phyloP scores from a whole-genome alignment of 2,113 vertebrate species.

The Cryptomyrus ogoouensis region DNA sequence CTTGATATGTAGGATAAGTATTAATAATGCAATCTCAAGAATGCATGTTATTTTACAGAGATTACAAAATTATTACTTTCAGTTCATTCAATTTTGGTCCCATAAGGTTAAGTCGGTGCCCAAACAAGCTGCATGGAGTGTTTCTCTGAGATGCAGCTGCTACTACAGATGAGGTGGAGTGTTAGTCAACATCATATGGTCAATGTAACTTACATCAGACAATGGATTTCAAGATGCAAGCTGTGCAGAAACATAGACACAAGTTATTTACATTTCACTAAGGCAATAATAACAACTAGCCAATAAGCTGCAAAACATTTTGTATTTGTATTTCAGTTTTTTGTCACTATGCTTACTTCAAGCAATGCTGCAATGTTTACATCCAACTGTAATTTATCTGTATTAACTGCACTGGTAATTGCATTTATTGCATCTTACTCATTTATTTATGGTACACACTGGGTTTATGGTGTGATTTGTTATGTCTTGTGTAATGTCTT shows the following conservation, averaged over 20 bases:
- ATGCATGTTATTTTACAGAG: background rate
- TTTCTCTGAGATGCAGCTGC: background rate
- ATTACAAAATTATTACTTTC: background rate
- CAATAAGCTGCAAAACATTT: background rate
- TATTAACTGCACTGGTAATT: too few species aligned
- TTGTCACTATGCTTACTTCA: too few species aligned
- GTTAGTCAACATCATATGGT: background rate
- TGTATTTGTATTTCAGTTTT: too few species aligned
- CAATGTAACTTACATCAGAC: background rate
- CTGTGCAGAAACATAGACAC: background rate
- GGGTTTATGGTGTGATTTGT: too few species aligned
- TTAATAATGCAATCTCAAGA: background rate
- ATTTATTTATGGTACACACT: too few species aligned
- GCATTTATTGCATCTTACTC: too few species aligned
- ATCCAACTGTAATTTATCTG: too few species aligned
- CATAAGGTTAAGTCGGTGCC: background rate
- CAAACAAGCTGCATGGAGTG: background rate
- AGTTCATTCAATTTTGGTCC: background rate
- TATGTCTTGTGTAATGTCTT: too few species aligned
- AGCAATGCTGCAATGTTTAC: too few species aligned
- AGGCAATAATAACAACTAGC: background rate
- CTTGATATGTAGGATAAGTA: background rate
- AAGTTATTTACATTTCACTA: background rate
- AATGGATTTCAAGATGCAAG: background rate
- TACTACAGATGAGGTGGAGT: background rate